These are phyloP conservation scores for Coelopa frigida DNA, from an alignment of 1,140 invertebrate species.

Conservation along the genomic window DNA sequence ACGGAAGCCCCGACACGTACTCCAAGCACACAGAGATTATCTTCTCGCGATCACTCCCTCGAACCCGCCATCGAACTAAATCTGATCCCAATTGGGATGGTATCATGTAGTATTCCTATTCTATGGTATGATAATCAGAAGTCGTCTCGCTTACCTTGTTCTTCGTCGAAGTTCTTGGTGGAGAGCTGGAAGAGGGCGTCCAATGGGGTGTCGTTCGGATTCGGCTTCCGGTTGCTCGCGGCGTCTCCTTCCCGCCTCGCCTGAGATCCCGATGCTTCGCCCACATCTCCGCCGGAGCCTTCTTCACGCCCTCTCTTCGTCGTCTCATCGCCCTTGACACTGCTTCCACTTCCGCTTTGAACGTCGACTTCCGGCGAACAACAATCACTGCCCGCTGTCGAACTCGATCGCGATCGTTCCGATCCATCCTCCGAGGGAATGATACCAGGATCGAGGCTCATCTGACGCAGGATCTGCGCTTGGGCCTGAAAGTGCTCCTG, in stretches of 20 bases:
- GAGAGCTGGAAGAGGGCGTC: constrained; percentile 96
- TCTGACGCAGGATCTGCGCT: constrained; percentile 36
- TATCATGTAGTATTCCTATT: no score
- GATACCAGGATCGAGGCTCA: constrained; percentile 38
- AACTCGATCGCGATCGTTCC: constrained; percentile 51
- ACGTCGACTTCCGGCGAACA: constrained; percentile 51
- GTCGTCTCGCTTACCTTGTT: constrained; percentile 51
- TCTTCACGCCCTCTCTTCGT: constrained; percentile 22
- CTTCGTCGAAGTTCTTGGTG: constrained; percentile 88
- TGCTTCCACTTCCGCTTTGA: background rate
- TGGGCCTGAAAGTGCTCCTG: constrained; percentile 46
- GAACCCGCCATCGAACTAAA: no score
- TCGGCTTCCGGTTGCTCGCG: constrained; percentile 17
- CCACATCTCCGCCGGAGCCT: background rate
- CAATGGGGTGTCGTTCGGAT: constrained; percentile 67
- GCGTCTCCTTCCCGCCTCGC: background rate
- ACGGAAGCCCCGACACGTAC: no score
- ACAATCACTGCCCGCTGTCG: constrained; percentile 56
- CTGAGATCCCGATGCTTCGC: constrained; percentile 13
- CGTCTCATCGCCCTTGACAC: background rate
- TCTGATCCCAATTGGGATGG: no score
- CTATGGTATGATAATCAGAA: no score
- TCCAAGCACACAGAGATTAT: no score
- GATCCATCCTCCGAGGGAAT: constrained; percentile 43
- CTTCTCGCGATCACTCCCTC: no score